Evolutionary conservation across 2,888 invertebrate species (phyloP).

Genomic region (Dasypogon diadema): DNA sequence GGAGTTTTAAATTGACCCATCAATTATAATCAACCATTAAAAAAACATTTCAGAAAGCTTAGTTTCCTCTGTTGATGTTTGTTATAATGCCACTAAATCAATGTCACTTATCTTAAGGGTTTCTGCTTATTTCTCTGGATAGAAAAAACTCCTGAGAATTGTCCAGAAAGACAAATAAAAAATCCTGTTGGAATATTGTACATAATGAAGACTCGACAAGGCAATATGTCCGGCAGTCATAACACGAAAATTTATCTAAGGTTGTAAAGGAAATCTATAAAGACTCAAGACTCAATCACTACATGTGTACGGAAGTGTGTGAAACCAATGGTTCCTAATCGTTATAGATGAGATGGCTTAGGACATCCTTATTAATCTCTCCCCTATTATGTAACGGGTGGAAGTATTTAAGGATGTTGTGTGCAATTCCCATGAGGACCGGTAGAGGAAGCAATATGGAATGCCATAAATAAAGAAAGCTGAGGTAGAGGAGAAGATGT

Average conservation of each 20-base stretch:
- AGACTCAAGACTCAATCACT: constrained; percentile 46
- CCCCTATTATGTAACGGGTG: constrained; percentile 50
- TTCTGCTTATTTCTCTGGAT: no score
- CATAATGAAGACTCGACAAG: no score
- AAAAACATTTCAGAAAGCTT: no score
- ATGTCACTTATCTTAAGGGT: no score
- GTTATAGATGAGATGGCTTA: constrained; percentile 51
- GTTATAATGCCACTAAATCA: no score
- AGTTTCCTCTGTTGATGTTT: no score
- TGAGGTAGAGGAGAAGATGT: constrained; percentile 40
- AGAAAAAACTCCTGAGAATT: no score
- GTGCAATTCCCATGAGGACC: constrained; percentile 48
- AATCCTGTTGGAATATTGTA: no score
- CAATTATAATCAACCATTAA: no score
- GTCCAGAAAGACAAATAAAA: no score
- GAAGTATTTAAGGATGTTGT: constrained; percentile 52
- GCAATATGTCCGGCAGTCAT: constrained; percentile 23
- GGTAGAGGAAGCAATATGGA: constrained; percentile 37
- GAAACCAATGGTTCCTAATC: constrained; percentile 51
- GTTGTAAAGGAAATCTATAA: constrained; percentile 26
- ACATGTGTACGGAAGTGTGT: constrained; percentile 46
- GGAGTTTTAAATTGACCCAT: no score
- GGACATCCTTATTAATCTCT: constrained; percentile 52
- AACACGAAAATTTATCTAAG: constrained; percentile 27
- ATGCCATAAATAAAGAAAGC: constrained; percentile 23